A percentile compares a stretch with the other conserved stretches of the same genome.
These are phyloP conservation scores for Physocephala rufipes DNA, from an alignment of 2,888 invertebrate species.

Conservation along the genomic window DNA sequence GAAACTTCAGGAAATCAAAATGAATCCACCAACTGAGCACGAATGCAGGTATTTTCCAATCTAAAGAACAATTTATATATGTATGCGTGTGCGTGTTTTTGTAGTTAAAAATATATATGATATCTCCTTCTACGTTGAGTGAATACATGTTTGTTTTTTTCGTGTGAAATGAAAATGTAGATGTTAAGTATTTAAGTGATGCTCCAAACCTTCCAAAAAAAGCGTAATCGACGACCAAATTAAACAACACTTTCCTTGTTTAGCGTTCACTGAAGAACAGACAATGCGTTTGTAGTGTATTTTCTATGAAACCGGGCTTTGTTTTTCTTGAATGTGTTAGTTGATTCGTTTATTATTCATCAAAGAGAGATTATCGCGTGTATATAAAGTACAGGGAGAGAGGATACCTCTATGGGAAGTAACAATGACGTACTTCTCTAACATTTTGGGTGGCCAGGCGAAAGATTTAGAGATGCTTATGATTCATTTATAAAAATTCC, in stretches of 20 bases:
- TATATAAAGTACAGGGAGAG: conserved; percentile 5
- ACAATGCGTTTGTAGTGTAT: neutral
- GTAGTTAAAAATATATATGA: neutral
- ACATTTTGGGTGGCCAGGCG: neutral
- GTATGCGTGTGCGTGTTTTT: neutral
- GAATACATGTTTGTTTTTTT: neutral
- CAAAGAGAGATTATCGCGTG: neutral
- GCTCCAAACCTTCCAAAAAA: neutral
- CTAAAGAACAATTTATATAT: neutral
- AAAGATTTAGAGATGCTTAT: neutral
- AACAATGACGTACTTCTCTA: conserved; percentile 13
- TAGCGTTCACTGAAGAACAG: neutral
- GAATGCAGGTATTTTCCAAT: conserved; percentile 70
- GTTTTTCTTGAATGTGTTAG: conserved; percentile 17
- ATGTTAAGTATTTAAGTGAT: neutral
- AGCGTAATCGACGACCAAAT: neutral
- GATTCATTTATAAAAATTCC: too few relatives aligned
- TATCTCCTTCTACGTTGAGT: neutral
- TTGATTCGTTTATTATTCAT: neutral
- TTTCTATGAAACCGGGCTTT: conserved; percentile 29
- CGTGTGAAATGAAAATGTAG: neutral
- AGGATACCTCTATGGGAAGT: neutral
- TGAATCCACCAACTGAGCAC: conserved; percentile 74
- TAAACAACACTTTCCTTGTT: too few relatives aligned
- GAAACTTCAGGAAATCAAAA: conserved; percentile 71